Evolutionary conservation across 2,113 vertebrate genomes (phyloP).

Genomic region (Ochotona princeps): DNA sequence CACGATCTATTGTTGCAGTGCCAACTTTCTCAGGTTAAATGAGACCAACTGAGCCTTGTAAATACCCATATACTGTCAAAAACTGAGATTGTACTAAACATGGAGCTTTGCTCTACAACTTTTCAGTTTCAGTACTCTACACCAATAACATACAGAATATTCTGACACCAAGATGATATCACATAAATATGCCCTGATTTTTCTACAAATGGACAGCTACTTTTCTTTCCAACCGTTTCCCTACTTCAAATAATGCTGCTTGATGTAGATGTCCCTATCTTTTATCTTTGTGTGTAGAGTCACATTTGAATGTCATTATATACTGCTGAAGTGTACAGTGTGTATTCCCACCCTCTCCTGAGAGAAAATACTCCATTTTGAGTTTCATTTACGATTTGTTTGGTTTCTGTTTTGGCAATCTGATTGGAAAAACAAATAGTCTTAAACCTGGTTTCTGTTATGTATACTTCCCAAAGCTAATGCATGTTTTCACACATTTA

Average conservation of each 20-base stretch:
- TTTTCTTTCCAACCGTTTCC: background rate
- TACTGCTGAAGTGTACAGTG: background rate
- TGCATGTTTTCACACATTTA: background rate
- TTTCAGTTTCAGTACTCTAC: background rate
- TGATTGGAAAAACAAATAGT: constrained; percentile 41
- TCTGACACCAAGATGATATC: background rate
- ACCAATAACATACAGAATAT: background rate
- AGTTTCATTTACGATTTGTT: background rate
- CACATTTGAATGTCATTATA: background rate
- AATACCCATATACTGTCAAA: background rate
- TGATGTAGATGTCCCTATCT: background rate
- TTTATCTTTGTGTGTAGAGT: background rate
- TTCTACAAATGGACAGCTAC: background rate
- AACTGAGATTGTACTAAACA: background rate
- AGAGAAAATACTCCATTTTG: background rate
- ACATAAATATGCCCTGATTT: background rate
- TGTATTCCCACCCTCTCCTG: background rate
- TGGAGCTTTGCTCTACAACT: background rate
- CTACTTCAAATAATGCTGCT: background rate
- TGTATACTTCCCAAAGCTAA: constrained; percentile 9
- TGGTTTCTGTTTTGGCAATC: background rate
- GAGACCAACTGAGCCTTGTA: background rate
- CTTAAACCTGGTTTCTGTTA: background rate
- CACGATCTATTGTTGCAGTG: background rate
- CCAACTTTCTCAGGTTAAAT: background rate